Evolutionary conservation across 2,888 invertebrate species (phyloP), one percentile per base, ranked within the genome.

Genomic region (Tenthredo amoena): DNA sequence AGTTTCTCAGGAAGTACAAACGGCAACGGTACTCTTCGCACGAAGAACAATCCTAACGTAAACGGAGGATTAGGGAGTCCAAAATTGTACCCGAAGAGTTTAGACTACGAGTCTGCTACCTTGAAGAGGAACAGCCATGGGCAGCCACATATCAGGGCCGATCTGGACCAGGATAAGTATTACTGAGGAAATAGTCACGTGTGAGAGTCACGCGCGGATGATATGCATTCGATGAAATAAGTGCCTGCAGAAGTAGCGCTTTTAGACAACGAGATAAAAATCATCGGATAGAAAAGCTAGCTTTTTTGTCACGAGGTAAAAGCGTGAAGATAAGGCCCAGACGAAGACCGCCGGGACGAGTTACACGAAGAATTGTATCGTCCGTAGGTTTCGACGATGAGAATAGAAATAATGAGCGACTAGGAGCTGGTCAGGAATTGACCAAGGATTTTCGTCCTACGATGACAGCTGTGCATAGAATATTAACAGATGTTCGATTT

Each of bases 91-190:
- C 96, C 95, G 50, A 97, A 96, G 93, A 96, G 95, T 86, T 95
- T 95, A 90, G 97, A 98, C 88, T 97, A 97, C 91, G 97, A 97
- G 91, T 96, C 96, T 83, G 96, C 97, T 21, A 97, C 97, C 0
- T 93, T 97, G 62, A 96, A 97, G 89, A 94, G 97, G 79, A 97
- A 97, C 92, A 97, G 97, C 89, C 95, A 97, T 94, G 95, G 92
- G 43, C 91, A 92, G 77, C 76, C 81, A 50, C 95, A 95, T 79
- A 95, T 94, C 86, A 95, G 96, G 87, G 94, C 95, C 31, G 96
- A 96, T 88, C 91, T 95, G 9, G 96, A 96, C 89, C 96, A 96
- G 86, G 96, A 96, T 87, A 96, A 96, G 90, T 96, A 96, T 90
- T 96, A 96, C 90, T 96, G 94, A 95, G 87, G 79, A n/a, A 81